These are phyloP conservation scores for Tethya wilhelma DNA, from an alignment of 37 sponge, comb jelly and placozoan species.

Conservation along the genomic window DNA sequence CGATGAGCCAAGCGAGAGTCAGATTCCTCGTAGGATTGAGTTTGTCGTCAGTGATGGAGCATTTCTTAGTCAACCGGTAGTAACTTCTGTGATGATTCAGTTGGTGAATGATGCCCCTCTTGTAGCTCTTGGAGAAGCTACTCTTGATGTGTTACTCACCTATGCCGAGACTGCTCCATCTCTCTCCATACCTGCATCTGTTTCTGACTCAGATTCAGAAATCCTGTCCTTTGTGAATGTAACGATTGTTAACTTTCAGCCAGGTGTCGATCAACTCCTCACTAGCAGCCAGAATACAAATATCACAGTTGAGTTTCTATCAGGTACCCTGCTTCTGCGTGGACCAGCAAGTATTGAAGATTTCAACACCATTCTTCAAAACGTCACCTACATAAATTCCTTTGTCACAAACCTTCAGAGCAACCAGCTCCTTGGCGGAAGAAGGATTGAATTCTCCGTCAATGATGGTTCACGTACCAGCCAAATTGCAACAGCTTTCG, in stretches of 20 bases:
- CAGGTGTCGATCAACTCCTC: conserved; percentile 36
- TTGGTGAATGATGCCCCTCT: conserved; percentile 69
- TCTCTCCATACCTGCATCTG: conserved; percentile 12
- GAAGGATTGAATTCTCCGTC: conserved; percentile 16
- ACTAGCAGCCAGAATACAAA: conserved; percentile 13
- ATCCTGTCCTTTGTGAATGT: conserved; percentile 34
- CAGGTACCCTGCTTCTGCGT: conserved; percentile 28
- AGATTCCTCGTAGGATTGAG: conserved; percentile 15
- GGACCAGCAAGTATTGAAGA: conserved; percentile 51
- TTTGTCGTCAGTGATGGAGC: conserved; percentile 64
- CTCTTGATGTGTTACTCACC: conserved; percentile 17
- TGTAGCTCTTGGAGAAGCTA: conserved; percentile 26
- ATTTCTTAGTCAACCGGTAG: conserved; percentile 23
- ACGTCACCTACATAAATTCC: conserved; percentile 41
- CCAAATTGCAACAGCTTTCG: conserved; percentile 29
- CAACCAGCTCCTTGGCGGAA: conserved; percentile 30
- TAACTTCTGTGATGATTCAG: conserved; percentile 31
- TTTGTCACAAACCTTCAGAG: conserved; percentile 20
- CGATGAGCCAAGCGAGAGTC: conserved; percentile 49
- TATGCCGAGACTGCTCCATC: conserved; percentile 48
- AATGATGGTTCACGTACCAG: conserved; percentile 66
- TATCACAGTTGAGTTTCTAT: conserved; percentile 13
- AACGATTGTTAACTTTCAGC: conserved; percentile 25
- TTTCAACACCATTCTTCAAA: conserved; percentile 18
- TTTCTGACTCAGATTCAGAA: conserved; percentile 55